Conservation (phyloP, 2,888 invertebrate species). For the Chloroclystis v-ata region DNA sequence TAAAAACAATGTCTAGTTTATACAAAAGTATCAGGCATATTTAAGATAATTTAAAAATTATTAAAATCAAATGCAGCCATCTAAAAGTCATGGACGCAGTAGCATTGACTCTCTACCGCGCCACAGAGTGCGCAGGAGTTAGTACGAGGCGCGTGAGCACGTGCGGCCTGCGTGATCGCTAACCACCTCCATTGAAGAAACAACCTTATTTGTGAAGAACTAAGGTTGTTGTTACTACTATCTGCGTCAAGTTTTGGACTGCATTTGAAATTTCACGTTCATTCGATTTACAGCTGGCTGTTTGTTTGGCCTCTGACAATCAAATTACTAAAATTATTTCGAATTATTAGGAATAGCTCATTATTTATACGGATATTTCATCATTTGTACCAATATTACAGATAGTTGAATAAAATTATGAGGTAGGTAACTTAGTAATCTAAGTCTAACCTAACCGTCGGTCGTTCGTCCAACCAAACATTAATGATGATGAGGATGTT, state of each 20-base stretch:
- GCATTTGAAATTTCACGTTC: constrained; percentile 26
- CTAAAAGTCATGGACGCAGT: constrained; percentile 10
- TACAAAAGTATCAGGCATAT: too few species aligned
- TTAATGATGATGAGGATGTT: not conserved
- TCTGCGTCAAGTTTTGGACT: constrained; percentile 15
- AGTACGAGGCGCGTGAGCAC: constrained; percentile 41
- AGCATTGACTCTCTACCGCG: constrained; percentile 40
- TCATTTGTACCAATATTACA: too few species aligned
- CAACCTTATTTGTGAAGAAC: constrained; percentile 25
- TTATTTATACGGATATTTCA: too few species aligned
- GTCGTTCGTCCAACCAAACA: too few species aligned
- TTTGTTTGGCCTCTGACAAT: not conserved
- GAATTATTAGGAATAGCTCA: not conserved
- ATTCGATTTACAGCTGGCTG: constrained; percentile 15
- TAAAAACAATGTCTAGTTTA: too few species aligned
- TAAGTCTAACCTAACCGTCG: too few species aligned
- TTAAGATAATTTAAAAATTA: not conserved
- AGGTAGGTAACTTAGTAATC: too few species aligned
- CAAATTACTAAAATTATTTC: not conserved
- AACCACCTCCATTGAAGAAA: constrained; percentile 19
- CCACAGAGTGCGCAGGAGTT: not conserved
- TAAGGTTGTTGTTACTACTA: constrained; percentile 16
- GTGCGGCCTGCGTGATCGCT: constrained; percentile 60
- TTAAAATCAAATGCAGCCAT: not conserved
- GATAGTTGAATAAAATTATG: too few species aligned